phyloP scores from a whole-genome alignment of 1,140 invertebrate genomes.

The Colletes gigas region DNA sequence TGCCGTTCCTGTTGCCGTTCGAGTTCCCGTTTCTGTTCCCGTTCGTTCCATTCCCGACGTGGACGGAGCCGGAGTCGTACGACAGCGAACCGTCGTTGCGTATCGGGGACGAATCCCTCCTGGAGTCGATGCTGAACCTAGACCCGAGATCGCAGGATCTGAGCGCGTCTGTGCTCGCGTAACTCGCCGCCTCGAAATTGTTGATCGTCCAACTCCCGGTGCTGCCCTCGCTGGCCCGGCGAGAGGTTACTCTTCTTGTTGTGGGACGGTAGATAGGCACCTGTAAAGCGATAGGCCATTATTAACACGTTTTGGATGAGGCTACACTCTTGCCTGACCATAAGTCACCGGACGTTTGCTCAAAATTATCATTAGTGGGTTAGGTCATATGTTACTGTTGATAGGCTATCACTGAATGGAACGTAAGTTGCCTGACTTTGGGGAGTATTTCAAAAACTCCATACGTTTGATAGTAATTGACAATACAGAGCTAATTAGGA shows the following conservation, averaged over 20 bases:
- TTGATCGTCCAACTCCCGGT: conserved; percentile 74
- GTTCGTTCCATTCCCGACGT: conserved; percentile 73
- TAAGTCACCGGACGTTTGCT: too few species aligned
- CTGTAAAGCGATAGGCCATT: too few species aligned
- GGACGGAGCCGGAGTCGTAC: conserved; percentile 85
- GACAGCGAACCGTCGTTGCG: conserved; percentile 84
- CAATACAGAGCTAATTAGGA: too few species aligned
- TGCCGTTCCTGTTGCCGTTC: conserved; percentile 76
- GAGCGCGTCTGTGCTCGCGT: conserved; percentile 74
- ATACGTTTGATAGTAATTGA: too few species aligned
- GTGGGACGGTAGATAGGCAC: conserved; percentile 78
- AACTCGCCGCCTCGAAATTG: conserved; percentile 72
- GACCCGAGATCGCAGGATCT: conserved; percentile 71
- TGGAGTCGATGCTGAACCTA: conserved; percentile 78
- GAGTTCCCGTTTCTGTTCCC: conserved; percentile 81
- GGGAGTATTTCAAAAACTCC: too few species aligned
- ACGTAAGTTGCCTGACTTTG: too few species aligned
- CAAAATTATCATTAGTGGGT: too few species aligned
- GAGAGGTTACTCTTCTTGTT: conserved; percentile 66
- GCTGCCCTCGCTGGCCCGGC: conserved; percentile 82
- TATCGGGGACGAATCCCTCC: conserved; percentile 83
- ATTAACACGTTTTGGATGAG: too few species aligned
- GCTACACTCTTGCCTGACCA: too few species aligned
- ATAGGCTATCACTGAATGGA: too few species aligned
- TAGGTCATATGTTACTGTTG: too few species aligned